Evolutionary conservation across 1,140 invertebrate genomes (phyloP).

Genomic region (Lanistes nyassanus): DNA sequence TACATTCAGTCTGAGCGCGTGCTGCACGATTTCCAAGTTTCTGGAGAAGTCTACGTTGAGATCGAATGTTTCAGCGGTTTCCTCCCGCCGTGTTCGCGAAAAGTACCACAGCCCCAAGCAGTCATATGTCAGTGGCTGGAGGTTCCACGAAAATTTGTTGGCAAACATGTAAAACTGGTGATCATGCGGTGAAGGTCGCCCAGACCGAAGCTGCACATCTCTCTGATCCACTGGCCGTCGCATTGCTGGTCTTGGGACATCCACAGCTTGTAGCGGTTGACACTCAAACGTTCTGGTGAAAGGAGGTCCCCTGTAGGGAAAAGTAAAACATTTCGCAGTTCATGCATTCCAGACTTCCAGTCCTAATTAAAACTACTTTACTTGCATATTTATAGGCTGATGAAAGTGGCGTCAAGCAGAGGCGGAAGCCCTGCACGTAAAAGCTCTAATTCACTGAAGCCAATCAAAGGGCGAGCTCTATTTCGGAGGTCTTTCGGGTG

Average conservation of each 20-base stretch:
- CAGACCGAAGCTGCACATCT: constrained; percentile 54
- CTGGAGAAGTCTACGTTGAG: constrained; percentile 23
- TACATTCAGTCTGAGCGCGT: neutral
- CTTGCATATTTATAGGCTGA: too few relatives aligned
- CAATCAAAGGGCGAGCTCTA: too few relatives aligned
- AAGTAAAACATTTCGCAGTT: too few relatives aligned
- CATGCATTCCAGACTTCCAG: too few relatives aligned
- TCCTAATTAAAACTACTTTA: too few relatives aligned
- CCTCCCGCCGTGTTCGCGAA: neutral
- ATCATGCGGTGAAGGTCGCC: constrained; percentile 38
- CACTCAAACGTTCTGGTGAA: neutral
- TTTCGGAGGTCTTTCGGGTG: too few relatives aligned
- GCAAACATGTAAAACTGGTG: constrained; percentile 15
- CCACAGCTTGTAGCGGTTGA: constrained; percentile 52
- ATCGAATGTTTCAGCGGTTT: neutral
- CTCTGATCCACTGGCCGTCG: constrained; percentile 35
- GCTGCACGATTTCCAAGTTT: constrained; percentile 29
- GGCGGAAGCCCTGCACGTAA: too few relatives aligned
- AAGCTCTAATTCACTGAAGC: too few relatives aligned
- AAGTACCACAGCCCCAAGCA: constrained; percentile 28
- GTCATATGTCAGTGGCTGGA: constrained; percentile 11
- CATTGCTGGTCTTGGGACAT: constrained; percentile 7
- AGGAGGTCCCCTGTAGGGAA: neutral
- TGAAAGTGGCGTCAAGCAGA: too few relatives aligned
- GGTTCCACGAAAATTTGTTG: constrained; percentile 25